Conservation (phyloP, 1,140 invertebrate genomes). For the Macrocentrus cingulum region DNA sequence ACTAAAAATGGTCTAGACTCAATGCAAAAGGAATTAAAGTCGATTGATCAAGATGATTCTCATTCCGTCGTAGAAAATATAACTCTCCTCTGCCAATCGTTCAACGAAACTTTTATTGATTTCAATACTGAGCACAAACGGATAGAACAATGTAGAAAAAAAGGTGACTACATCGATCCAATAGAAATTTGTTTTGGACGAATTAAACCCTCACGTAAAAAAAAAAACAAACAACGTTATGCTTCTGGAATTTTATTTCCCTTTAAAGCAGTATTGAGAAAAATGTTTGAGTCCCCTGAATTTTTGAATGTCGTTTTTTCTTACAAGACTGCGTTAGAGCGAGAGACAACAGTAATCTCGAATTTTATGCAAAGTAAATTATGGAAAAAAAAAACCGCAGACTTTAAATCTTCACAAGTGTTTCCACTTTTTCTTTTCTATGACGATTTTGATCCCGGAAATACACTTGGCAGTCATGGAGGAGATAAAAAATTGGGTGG, state of each 20-base stretch:
- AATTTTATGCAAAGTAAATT: slow-evolving; percentile 28
- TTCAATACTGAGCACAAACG: slow-evolving; percentile 12
- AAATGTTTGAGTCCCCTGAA: slow-evolving; percentile 16
- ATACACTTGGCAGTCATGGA: slow-evolving; percentile 33
- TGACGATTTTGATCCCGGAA: slow-evolving; percentile 35
- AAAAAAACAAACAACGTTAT: background rate
- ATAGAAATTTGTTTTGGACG: slow-evolving; percentile 17
- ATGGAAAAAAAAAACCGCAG: slow-evolving; percentile 14
- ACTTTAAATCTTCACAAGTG: slow-evolving; percentile 18
- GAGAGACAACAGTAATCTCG: slow-evolving; percentile 16
- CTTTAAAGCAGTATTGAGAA: slow-evolving; percentile 3
- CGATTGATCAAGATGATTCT: background rate
- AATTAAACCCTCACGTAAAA: slow-evolving; percentile 8
- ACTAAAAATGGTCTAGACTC: slow-evolving; percentile 1
- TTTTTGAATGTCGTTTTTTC: background rate
- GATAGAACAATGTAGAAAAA: background rate
- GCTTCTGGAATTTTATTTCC: slow-evolving; percentile 14
- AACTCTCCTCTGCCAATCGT: slow-evolving; percentile 1
- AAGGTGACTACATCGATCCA: slow-evolving; percentile 9
- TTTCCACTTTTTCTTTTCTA: slow-evolving; percentile 31
- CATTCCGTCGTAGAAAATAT: slow-evolving; percentile 3
- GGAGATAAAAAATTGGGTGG: slow-evolving; percentile 30
- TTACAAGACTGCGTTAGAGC: slow-evolving; percentile 17
- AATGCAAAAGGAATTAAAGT: slow-evolving; percentile 6
- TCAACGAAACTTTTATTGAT: slow-evolving; percentile 3